Conservation (phyloP, 1,140 invertebrate genomes). For the Hylyphantes graminicola region DNA sequence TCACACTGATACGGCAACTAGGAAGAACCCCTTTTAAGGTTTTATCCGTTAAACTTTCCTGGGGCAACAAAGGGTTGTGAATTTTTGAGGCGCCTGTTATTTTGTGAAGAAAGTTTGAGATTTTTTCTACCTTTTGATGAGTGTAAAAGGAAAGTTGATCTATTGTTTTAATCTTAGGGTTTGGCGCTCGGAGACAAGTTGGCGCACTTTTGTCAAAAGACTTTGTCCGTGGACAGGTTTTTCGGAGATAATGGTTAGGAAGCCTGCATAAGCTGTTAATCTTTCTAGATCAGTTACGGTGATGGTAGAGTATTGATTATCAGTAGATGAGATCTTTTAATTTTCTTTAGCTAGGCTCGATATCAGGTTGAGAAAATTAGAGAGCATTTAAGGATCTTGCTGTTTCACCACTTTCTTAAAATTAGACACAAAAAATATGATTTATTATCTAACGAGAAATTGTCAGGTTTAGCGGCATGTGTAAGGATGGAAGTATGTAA, state of each 20-base stretch:
- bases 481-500: too few relatives aligned
- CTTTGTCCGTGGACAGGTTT: conserved; percentile 26
- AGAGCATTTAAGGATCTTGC: conserved; percentile 23
- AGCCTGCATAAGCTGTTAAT: conserved; percentile 52
- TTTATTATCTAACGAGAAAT: too few relatives aligned
- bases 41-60: conserved; percentile 60
- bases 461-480: too few relatives aligned
- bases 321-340: conserved; percentile 26
- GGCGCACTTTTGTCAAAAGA: conserved; percentile 48
- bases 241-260: conserved; percentile 54
- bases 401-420: not conserved
- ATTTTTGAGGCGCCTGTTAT: conserved; percentile 41
- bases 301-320: conserved; percentile 33
- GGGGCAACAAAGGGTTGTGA: conserved; percentile 57
- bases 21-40: conserved; percentile 35
- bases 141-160: conserved; percentile 53
- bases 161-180: conserved; percentile 60
- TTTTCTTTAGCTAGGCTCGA: conserved; percentile 23
- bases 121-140: conserved; percentile 39
- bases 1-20: too few relatives aligned
- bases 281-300: conserved; percentile 43
- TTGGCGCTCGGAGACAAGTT: conserved; percentile 46
- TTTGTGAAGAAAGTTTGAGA: conserved; percentile 27
- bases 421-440: too few relatives aligned
- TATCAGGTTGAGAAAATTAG: conserved; percentile 37